Percentiles rank a stretch among this genome's conserved stretches.
phyloP scores from a whole-genome alignment of 2,797 vertebrate genomes.

The Sarcoramphus papa region DNA sequence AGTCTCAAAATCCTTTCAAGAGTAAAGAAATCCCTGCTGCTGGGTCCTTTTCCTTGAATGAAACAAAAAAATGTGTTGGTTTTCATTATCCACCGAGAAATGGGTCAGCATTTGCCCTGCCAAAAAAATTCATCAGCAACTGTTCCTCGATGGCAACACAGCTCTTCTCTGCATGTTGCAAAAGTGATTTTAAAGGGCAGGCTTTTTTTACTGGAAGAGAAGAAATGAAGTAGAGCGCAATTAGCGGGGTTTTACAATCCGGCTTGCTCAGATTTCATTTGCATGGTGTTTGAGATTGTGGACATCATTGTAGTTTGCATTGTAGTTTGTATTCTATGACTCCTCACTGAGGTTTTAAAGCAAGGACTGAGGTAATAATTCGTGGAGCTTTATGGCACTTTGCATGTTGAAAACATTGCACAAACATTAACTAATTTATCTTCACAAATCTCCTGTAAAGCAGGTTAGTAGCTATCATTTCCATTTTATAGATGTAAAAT shows the following conservation, averaged over 20 bases:
- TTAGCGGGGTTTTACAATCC: not conserved
- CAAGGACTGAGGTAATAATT: not conserved
- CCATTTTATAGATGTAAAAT: conserved; percentile 38
- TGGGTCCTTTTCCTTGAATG: not conserved
- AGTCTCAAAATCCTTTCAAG: not conserved
- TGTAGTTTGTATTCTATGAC: not conserved
- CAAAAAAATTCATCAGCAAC: not conserved
- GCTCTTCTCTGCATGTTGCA: not conserved
- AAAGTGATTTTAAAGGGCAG: not conserved
- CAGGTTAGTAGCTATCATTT: conserved; percentile 17
- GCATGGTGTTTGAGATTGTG: not conserved
- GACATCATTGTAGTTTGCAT: not conserved
- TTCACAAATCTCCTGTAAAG: not conserved
- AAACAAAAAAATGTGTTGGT: not conserved
- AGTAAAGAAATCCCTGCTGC: not conserved
- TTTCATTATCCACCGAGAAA: not conserved
- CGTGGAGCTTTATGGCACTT: not conserved
- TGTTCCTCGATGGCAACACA: not conserved
- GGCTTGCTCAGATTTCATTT: not conserved
- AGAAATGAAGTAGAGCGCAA: not conserved
- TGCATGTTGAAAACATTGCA: not conserved
- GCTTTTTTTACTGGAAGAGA: not conserved
- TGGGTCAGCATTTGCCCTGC: not conserved
- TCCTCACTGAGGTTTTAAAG: not conserved
- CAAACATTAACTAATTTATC: conserved; percentile 40